Evolutionary conservation across 1,140 invertebrate genomes (phyloP), one percentile per base, ranked within the genome.

Genomic region (Chironomus tepperi): DNA sequence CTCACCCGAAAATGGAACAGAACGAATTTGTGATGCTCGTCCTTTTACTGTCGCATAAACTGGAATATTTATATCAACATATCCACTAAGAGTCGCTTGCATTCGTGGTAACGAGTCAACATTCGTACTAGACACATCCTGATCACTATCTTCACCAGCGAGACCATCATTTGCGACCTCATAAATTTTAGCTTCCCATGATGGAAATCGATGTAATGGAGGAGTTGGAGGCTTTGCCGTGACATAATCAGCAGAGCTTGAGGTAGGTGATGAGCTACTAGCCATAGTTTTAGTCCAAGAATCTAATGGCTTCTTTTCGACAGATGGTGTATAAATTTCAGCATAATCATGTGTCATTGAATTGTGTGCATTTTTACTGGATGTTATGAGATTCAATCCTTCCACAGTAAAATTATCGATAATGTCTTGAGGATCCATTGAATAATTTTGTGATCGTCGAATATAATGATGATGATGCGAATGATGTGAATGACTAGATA

Each of bases 21-120:
- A 96, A 77, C 95, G 87, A 77, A 98, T 98, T 85, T 97, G 95
- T 82, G 94, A 96, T 67, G 95, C 95, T 79, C 95, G 92, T 82
- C 93, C 96, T 88, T 98, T 97, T 16, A 98, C 93, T 42, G 94
- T 97, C 19, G 95, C 94, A 83, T 96, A 98, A 15, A 98, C 95
- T 64, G 96, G 96, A 74, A 97, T 93, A 67, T 90, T 93, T 78
- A 93, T 93, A 83, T 93, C 91, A 83, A 91, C 91, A 81, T 93
- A 94, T 76, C 91, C 91, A 77, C 84, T 84, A 77, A 84, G 84
- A 74, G 84, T 84, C 42, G 84, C 81, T 79, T 84, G 76, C 80
- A 83, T 77, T 79, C 79, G 79, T 78, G 84, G 77, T 80, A 84
- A 75, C 74, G 83, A 74, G 76, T 84, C 75, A 79, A 84, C 78